phyloP scores from a whole-genome alignment of 2,888 invertebrate genomes.

The Hirtodrosophila histrioides region DNA sequence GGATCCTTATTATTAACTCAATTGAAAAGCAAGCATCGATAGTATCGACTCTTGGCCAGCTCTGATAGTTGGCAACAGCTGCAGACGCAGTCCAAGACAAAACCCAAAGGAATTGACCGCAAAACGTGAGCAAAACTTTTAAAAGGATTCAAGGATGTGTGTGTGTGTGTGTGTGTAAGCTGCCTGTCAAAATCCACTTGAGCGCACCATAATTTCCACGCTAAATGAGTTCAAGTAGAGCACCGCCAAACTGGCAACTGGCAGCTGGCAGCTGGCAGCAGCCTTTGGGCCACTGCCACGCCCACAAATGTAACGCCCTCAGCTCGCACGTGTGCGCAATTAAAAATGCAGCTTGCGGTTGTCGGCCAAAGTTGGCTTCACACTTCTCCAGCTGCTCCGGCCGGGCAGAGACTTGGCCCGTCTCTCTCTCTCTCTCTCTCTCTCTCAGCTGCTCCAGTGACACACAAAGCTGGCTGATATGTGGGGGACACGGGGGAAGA shows the following conservation, averaged over 20 bases:
- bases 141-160: slow-evolving; percentile 59
- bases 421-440: slow-evolving; percentile 17
- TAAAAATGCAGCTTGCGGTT: slow-evolving; percentile 79
- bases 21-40: too few relatives aligned
- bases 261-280: background rate
- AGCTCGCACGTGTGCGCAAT: slow-evolving; percentile 74
- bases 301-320: slow-evolving; percentile 30
- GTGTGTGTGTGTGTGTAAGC: slow-evolving; percentile 5
- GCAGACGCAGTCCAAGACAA: background rate
- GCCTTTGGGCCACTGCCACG: slow-evolving; percentile 33
- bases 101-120: slow-evolving; percentile 27
- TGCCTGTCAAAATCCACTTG: slow-evolving; percentile 73
- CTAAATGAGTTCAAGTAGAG: slow-evolving; percentile 73
- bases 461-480: slow-evolving; percentile 57
- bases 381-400: slow-evolving; percentile 7
- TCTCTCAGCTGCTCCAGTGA: slow-evolving; percentile 68
- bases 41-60: too few relatives aligned
- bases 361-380: slow-evolving; percentile 57
- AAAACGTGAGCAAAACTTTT: slow-evolving; percentile 69
- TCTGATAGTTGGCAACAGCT: slow-evolving; percentile 33
- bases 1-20: too few relatives aligned
- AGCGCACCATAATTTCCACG: slow-evolving; percentile 73
- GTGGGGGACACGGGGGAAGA: background rate
- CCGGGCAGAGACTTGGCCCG: slow-evolving; percentile 8
- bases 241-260: slow-evolving; percentile 32